Base-by-base conservation (phyloP, 2,888 invertebrate species). In the Lycaena phlaeas region DNA sequence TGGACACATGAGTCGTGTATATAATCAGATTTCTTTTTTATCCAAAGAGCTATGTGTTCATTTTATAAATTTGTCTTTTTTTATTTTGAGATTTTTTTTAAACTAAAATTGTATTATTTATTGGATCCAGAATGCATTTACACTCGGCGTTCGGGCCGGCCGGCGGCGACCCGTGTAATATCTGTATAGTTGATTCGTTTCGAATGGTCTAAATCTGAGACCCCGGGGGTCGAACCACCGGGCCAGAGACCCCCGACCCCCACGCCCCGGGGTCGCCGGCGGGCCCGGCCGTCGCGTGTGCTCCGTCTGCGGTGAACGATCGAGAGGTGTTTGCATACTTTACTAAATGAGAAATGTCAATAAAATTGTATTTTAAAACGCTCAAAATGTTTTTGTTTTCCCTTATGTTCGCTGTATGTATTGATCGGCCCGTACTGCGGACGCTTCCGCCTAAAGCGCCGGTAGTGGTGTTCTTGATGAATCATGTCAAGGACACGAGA, bases 21-120 rank as follows among this genome's bases (percentile, higher is more conserved):
- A 68, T 72, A 60, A 54, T 54, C 62, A 52, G 64, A 68, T 67
- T 64, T 61, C 66, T 52, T 56, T 68, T 67, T 59, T 64, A 63
- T 68, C 82, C 82, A 84, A 82, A 84, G 82, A 82, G 57, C 62
- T 64, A 72, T 79, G 82, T 84, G 82, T 84, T 84, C 82, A 77
- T 75, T 71, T 71, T 61, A 61, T 62, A 53, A 57, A 64, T 34
- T 64, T 64, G 54, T 59, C 54, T 56, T 60, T 59, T 64, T 61
- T 62, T 61, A 62, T 61, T 66, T 61, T 56, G 34, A 34, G 34
- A 34, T 55, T 57, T 61, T 64, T 56, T 59, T 53, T 49, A 52
- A 56, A 52, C n/a, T 70, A 69, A 76, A 71, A 72, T 76, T 76
- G 69, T 77, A 57, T 67, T 71, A 72, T 72, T 79, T 76, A 77